Conservation (phyloP, 1,140 invertebrate genomes). For the Xylocopa sonorina region DNA sequence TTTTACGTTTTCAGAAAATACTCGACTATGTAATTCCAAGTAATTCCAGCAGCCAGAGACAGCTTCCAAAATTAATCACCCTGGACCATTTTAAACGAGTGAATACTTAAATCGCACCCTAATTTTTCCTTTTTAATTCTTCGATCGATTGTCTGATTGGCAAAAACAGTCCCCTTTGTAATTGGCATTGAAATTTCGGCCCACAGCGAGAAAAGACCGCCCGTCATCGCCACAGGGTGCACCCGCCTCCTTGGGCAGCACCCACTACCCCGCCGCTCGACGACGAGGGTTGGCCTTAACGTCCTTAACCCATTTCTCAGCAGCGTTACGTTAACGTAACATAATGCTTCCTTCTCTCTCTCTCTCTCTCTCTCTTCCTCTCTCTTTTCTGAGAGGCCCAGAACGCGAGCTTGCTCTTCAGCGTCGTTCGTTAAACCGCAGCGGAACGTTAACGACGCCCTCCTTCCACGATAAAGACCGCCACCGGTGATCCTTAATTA, state of each 20-base stretch:
- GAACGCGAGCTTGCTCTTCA: not conserved
- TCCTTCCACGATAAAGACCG: slow-evolving; percentile 31
- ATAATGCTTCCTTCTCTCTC: slow-evolving; percentile 32
- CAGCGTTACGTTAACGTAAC: slow-evolving; percentile 53
- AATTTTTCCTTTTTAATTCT: too few relatives aligned
- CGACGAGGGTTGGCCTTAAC: slow-evolving; percentile 50
- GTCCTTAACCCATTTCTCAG: slow-evolving; percentile 56
- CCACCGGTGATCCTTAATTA: slow-evolving; percentile 38
- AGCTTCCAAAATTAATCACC: too few relatives aligned
- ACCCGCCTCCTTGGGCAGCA: slow-evolving; percentile 11
- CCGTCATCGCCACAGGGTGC: slow-evolving; percentile 39
- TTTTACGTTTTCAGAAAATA: too few relatives aligned
- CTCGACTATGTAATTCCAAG: too few relatives aligned
- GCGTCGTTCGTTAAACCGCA: slow-evolving; percentile 44
- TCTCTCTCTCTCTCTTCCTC: not conserved
- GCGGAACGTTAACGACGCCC: slow-evolving; percentile 43
- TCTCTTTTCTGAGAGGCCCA: not conserved
- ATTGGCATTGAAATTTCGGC: slow-evolving; percentile 19
- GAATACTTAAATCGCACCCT: too few relatives aligned
- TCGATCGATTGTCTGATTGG: too few relatives aligned
- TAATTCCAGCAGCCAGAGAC: too few relatives aligned
- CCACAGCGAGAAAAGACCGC: slow-evolving; percentile 5
- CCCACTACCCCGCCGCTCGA: slow-evolving; percentile 8
- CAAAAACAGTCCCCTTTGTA: not conserved
- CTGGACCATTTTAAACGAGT: too few relatives aligned